Percentiles rank a stretch among this genome's conserved stretches.
These are phyloP conservation scores for Sepioteuthis lessoniana DNA, from an alignment of 2,888 invertebrate species.

Conservation along the genomic window DNA sequence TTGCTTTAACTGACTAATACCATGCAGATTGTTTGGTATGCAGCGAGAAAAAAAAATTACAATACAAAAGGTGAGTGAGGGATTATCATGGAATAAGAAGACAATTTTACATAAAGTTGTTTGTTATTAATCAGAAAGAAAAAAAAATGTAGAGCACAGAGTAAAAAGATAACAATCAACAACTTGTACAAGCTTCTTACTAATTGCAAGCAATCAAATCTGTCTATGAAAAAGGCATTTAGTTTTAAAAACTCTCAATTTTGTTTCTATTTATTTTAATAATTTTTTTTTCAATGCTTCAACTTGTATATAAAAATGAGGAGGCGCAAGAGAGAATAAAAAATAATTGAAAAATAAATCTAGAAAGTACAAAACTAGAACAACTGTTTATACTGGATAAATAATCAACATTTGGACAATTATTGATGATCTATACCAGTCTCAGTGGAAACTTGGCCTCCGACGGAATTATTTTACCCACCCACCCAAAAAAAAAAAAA, in stretches of 20 bases:
- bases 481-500: not conserved
- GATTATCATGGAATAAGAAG: not conserved
- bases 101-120: not conserved
- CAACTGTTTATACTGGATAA: not conserved
- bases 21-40: conserved; percentile 33
- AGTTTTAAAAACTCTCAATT: not conserved
- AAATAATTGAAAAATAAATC: not conserved
- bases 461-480: not conserved
- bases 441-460: not conserved
- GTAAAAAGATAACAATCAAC: not conserved
- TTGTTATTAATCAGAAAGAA: no score
- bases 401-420: not conserved
- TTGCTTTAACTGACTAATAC: not conserved
- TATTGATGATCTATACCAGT: not conserved
- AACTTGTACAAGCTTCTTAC: not conserved
- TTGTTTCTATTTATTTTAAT: no score
- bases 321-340: not conserved
- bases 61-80: not conserved
- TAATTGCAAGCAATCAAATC: not conserved
- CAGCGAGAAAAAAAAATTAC: not conserved
- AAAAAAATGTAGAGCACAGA: not conserved
- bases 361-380: not conserved
- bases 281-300: not conserved
- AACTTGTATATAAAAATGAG: not conserved
- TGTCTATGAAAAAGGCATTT: conserved; percentile 33